Base-by-base conservation (phyloP, 1,140 invertebrate species). In the Drosophila pachea region DNA sequence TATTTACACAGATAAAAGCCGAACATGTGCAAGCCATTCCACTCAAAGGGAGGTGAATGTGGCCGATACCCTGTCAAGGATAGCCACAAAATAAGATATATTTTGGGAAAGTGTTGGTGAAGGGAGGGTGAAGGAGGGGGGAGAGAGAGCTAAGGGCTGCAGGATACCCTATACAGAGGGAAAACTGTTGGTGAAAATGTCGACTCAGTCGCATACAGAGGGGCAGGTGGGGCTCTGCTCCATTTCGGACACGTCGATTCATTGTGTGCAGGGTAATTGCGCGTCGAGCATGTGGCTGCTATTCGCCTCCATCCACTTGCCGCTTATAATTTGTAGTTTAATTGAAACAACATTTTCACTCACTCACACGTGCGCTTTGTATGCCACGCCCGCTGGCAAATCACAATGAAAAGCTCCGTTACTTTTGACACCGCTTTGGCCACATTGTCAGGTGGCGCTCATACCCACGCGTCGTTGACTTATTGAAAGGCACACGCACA, bases 401-500 rank as follows among this genome's bases (percentile, higher is more conserved):
- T 68, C 56, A 56, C 60, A 69, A 68, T 69, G 60, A 65, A 73
- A 73, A 61, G 67, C 61, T 22, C 12, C 50, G 45, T 64, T 45
- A 68, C 61, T 60, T 73, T 73, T 73, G 70, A 73, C 66, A 54
- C 59, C 40, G 42, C 42, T 68, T 50, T 62, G 49, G 49, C 50
- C 43, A 53, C 69, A 68, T 68, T 68, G 69, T 66, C 56, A 60
- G 65, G 52, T 7, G 22, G 7, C 49, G 33, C 33, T 14, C 35
- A 42, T 38, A 29, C 35, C 7, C 31, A 22, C 36, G 32, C 63
- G 16, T 29, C 12, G n/a, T 40, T 62, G 54, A 56, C 54, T 63
- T 55, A 64, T 43, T 64, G 36, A 32, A 56, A 16, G 54, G 14
- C 11, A 49, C 36, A 55, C 40, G 14, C 40, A 14, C 40, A 8